Percentiles rank a stretch among this genome's conserved stretches.
Conservation (phyloP, 2,888 invertebrate species). For the Drosophila picticornis region DNA sequence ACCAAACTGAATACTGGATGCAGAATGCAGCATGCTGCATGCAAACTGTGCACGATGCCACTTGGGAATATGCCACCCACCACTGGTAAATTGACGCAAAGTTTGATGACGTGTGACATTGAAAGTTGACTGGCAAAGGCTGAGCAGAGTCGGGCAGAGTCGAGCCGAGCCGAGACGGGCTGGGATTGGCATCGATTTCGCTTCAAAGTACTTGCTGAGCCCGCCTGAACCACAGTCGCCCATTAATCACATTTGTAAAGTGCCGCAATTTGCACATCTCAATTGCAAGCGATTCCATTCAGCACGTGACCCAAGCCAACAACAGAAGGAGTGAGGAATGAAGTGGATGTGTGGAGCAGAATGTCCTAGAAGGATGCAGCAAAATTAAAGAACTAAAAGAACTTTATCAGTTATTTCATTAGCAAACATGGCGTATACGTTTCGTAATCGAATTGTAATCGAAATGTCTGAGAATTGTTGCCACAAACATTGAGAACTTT, state of each 20-base stretch:
- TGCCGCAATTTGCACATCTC: conserved; percentile 64
- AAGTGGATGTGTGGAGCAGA: not conserved
- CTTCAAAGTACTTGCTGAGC: not conserved
- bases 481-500: not conserved
- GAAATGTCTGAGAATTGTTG: not conserved
- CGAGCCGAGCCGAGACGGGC: not conserved
- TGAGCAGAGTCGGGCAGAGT: conserved; percentile 7
- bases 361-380: not conserved
- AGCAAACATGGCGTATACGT: conserved; percentile 10
- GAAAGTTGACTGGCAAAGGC: conserved; percentile 63
- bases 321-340: conserved; percentile 1
- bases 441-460: conserved; percentile 24
- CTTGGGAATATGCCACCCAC: conserved; percentile 5
- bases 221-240: not conserved
- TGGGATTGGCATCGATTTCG: conserved; percentile 20
- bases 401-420: conserved; percentile 17
- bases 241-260: conserved; percentile 42
- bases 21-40: not conserved
- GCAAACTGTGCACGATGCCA: conserved; percentile 27
- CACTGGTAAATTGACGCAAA: conserved; percentile 44
- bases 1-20: conserved; percentile 12
- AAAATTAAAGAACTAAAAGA: not conserved
- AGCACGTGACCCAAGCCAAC: conserved; percentile 14
- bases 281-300: conserved; percentile 45
- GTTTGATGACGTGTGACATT: conserved; percentile 77